Conservation (phyloP, 2,113 vertebrate genomes). For the Psittacula cyanocephala region DNA sequence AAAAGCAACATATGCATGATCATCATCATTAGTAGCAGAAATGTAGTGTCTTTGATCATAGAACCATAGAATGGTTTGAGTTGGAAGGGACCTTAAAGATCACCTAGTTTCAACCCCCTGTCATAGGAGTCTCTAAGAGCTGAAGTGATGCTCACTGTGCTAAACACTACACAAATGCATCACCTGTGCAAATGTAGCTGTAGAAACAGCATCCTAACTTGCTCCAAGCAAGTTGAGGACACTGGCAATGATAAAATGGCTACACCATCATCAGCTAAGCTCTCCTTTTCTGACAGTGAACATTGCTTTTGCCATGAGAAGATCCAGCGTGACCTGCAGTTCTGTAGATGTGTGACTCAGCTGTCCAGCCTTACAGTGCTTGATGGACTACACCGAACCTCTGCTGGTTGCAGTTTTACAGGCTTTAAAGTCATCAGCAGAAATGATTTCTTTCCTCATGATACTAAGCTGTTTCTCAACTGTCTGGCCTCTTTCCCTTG, state of each 20-base stretch:
- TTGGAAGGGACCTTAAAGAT: not conserved
- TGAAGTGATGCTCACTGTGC: not conserved
- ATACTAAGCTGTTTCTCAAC: not conserved
- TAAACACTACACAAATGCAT: not conserved
- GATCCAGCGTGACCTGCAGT: not conserved
- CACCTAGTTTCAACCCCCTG: not conserved
- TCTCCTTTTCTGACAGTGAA: not conserved
- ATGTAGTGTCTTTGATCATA: not conserved
- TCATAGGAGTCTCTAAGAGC: not conserved
- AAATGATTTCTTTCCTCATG: not conserved
- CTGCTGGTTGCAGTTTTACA: not conserved
- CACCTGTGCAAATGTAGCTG: not conserved
- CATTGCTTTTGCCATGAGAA: rapidly evolving
- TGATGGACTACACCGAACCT: not conserved
- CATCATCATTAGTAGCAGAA: not conserved
- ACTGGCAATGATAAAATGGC: not conserved
- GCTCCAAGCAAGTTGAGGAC: not conserved
- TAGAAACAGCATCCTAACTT: not conserved
- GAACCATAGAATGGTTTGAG: not conserved
- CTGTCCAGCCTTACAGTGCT: not conserved
- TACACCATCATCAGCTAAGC: not conserved
- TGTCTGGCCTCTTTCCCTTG: not conserved
- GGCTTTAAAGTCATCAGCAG: not conserved
- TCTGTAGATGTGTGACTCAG: not conserved
- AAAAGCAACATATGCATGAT: not conserved